Percentiles rank a stretch among this genome's conserved stretches.
Evolutionary conservation across 92 coral and sea anemone genomes (phyloP).

Genomic region (Phenganax stokvisi): DNA sequence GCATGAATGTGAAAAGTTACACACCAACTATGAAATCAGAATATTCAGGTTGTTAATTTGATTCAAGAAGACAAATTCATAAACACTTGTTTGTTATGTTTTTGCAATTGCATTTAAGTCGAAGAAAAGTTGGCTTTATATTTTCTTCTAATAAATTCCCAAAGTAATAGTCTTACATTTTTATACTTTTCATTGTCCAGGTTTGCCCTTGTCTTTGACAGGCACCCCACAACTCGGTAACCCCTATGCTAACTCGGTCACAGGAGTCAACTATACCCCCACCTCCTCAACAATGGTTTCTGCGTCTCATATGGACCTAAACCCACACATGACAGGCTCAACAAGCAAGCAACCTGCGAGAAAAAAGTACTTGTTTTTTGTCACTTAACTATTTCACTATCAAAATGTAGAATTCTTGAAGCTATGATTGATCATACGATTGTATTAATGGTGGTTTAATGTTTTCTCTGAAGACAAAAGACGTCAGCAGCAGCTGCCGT

Average conservation of each 20-base stretch:
- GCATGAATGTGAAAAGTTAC: conserved; percentile 59
- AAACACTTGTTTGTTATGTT: neutral
- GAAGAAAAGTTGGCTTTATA: neutral
- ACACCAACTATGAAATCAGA: conserved; percentile 55
- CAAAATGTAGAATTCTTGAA: neutral
- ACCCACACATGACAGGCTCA: conserved; percentile 2
- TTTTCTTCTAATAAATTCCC: neutral
- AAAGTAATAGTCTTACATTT: neutral
- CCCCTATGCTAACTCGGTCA: conserved; percentile 16
- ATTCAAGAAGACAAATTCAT: no score
- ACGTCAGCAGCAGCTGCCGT: conserved; percentile 79
- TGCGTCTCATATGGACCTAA: conserved; percentile 20
- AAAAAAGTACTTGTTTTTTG: conserved; percentile 16
- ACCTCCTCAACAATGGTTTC: conserved; percentile 15
- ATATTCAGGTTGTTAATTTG: conserved; percentile 49
- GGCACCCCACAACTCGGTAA: conserved; percentile 36
- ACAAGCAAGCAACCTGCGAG: conserved; percentile 36
- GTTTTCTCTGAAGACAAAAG: conserved; percentile 44
- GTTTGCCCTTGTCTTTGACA: conserved; percentile 14
- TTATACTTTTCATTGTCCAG: neutral
- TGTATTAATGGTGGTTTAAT: neutral
- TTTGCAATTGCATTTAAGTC: neutral
- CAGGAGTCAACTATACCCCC: conserved; percentile 26
- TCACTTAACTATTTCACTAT: neutral
- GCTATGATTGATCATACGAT: neutral